Evolutionary conservation across 2,888 invertebrate species (phyloP), one percentile per base, ranked within the genome.

Genomic region (Hypomecis atomaria): DNA sequence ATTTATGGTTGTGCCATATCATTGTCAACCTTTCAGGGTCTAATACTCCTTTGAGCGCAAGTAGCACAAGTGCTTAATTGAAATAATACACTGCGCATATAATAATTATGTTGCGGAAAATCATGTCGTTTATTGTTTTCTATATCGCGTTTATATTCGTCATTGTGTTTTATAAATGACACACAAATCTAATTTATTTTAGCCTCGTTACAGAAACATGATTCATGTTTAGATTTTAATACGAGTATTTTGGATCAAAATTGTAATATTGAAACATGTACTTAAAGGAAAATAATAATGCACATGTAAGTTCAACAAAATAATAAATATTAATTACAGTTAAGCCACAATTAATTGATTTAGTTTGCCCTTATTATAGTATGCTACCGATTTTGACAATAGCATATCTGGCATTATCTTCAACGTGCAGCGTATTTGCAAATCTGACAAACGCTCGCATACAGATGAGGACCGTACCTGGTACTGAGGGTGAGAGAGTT

Each of bases 1-100:
- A 89, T 87, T 87, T 87, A 85, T 84, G 81, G 80, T 71, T 78
- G 73, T 76, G 73, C 77, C 79, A 77, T 77, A 74, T 79, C 82
- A 88, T 87, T 88, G 85, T 86, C 75, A 77, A 77, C 83, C 83
- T 77, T 82, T 85, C 80, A 80, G 82, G 78, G 71, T 76, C 75
- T 75, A 72, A 73, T 72, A 73, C 71, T 76, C 52, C 56, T 67
- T 59, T 62, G 33, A 52, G 56, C 61, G 34, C 48, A 57, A 66
- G 54, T 65, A 54, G 59, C 59, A 48, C 43, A 62, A 66, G 54
- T 64, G 56, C 58, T 69, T 60, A 55, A 65, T 62, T 57, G 37
- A 59, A 62, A 49, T 57, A 57, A 56, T 45, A 37, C 47, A 68
- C 61, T 59, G 54, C 57, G 45, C 67, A 47, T 54, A 62, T 69